Evolutionary conservation across 1,140 invertebrate genomes (phyloP).

Genomic region (Nixonia krombeini): DNA sequence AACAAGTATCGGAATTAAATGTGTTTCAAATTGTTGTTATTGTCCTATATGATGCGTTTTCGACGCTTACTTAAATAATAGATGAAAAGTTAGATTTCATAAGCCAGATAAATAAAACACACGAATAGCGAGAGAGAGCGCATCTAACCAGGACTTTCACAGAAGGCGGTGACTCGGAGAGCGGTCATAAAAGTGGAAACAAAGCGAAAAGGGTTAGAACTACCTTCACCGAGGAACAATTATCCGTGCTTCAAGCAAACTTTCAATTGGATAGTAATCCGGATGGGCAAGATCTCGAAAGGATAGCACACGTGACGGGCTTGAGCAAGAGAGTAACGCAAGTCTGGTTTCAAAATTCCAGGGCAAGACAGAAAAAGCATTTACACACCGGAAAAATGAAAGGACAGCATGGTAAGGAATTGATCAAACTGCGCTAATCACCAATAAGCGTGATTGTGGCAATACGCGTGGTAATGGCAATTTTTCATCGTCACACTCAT

Average conservation of each 20-base stretch:
- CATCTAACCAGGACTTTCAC: conserved; percentile 55
- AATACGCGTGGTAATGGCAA: too few relatives aligned
- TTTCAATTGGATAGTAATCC: conserved; percentile 99
- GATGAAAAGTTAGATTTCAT: too few relatives aligned
- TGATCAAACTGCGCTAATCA: too few relatives aligned
- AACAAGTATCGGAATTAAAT: too few relatives aligned
- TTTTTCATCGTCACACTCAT: too few relatives aligned
- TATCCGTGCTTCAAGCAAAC: conserved; percentile 96
- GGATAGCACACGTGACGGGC: conserved; percentile 96
- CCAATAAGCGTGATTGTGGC: too few relatives aligned
- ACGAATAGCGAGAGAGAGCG: neutral
- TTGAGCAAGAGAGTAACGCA: conserved; percentile 98
- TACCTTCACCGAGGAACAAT: conserved; percentile 97
- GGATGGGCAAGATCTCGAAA: conserved; percentile 97
- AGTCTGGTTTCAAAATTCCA: conserved; percentile 99
- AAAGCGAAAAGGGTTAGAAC: conserved; percentile 97
- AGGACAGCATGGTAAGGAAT: conserved; percentile 65
- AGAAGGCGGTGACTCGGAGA: conserved; percentile 90
- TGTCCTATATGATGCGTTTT: too few relatives aligned
- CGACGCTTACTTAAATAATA: too few relatives aligned
- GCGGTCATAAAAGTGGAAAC: conserved; percentile 83
- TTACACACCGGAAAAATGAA: conserved; percentile 84
- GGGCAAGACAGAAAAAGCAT: conserved; percentile 99
- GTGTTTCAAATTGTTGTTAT: too few relatives aligned
- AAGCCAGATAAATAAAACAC: too few relatives aligned